phyloP scores from a whole-genome alignment of 2,888 invertebrate species.

The Periphyllus acericola region DNA sequence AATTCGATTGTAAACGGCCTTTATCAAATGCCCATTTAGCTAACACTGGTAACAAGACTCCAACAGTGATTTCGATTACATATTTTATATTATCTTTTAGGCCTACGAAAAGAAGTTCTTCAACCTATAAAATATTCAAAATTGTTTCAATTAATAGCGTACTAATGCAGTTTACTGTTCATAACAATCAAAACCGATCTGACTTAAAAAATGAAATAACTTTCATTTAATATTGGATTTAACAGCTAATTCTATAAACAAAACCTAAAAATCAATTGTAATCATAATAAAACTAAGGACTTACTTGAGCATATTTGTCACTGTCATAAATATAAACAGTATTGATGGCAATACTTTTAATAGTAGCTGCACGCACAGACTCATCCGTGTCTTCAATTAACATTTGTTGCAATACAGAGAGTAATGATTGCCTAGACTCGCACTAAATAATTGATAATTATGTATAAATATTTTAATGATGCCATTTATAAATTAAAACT shows the following conservation, averaged over 20 bases:
- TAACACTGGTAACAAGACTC: slow-evolving; percentile 73
- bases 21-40: slow-evolving; percentile 74
- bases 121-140: slow-evolving; percentile 68
- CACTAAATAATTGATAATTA: slow-evolving; percentile 67
- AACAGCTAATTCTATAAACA: neutral
- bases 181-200: neutral
- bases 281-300: slow-evolving; percentile 39
- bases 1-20: slow-evolving; percentile 71
- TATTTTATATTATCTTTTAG: slow-evolving; percentile 71
- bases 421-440: slow-evolving; percentile 75
- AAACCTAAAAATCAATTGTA: slow-evolving; percentile 9
- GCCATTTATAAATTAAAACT: slow-evolving; percentile 8
- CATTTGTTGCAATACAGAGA: slow-evolving; percentile 80
- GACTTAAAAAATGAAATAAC: neutral
- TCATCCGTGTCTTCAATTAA: slow-evolving; percentile 75
- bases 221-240: neutral
- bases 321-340: slow-evolving; percentile 74
- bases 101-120: slow-evolving; percentile 72
- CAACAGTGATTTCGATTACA: slow-evolving; percentile 71
- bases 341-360: slow-evolving; percentile 73
- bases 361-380: slow-evolving; percentile 72
- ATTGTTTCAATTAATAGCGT: neutral
- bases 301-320: slow-evolving; percentile 73
- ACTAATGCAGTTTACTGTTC: neutral
- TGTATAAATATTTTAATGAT: neutral